Evolutionary conservation across 2,797 vertebrate genomes (phyloP).

Genomic region (Emydoidea blandingii): DNA sequence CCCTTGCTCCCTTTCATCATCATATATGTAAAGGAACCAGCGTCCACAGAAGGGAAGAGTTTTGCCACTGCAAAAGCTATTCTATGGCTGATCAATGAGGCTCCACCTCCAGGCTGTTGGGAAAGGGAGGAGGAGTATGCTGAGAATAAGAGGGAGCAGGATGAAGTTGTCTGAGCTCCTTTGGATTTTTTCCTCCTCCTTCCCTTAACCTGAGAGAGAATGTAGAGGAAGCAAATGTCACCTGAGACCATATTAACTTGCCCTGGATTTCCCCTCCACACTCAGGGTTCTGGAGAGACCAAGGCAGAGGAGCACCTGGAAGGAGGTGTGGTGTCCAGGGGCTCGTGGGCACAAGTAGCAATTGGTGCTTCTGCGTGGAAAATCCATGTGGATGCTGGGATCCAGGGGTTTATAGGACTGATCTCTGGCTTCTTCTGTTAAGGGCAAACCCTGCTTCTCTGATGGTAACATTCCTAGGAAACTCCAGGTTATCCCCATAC

Average conservation of each 20-base stretch:
- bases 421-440: background rate
- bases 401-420: background rate
- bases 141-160: background rate
- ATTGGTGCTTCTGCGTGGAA: background rate
- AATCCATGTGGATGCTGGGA: background rate
- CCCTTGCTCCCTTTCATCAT: background rate
- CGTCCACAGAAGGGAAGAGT: background rate
- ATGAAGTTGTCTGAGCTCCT: rapidly evolving
- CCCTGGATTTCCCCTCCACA: rapidly evolving
- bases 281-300: background rate
- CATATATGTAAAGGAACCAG: background rate
- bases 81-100: background rate
- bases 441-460: background rate
- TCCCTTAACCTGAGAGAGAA: background rate
- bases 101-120: background rate
- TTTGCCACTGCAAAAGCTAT: background rate
- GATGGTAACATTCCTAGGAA: background rate
- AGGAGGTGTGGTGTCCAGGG: background rate
- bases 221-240: background rate
- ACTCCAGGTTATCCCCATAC: background rate
- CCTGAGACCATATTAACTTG: background rate
- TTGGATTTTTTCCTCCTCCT: background rate
- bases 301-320: background rate
- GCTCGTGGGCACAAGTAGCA: background rate
- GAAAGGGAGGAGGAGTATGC: background rate